phyloP scores from a whole-genome alignment of 2,797 vertebrate genomes.

The Sebastes trivittatus region DNA sequence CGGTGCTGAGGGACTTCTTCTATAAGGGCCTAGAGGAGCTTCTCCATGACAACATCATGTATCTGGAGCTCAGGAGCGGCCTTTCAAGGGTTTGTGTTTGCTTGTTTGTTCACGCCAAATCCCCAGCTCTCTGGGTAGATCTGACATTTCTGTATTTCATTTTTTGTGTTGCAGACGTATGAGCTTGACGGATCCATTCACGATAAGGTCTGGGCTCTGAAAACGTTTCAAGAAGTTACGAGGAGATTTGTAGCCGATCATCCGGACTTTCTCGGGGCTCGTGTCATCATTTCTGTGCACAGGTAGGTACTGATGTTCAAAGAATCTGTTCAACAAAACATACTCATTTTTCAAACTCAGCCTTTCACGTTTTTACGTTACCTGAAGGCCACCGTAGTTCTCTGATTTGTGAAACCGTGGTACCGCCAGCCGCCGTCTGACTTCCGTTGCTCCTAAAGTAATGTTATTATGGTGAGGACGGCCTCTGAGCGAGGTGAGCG shows the following conservation, averaged over 20 bases:
- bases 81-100: slow-evolving; percentile 80
- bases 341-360: not conserved
- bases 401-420: too few species aligned
- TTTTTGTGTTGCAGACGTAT: slow-evolving; percentile 81
- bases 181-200: slow-evolving; percentile 89
- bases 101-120: not conserved
- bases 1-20: slow-evolving; percentile 89
- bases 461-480: fast-evolving
- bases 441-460: too few species aligned
- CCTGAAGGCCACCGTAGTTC: too few species aligned
- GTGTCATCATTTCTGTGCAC: slow-evolving; percentile 85
- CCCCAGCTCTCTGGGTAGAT: not conserved
- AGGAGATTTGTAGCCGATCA: slow-evolving; percentile 80
- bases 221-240: slow-evolving; percentile 83
- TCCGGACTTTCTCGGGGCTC: slow-evolving; percentile 88
- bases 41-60: slow-evolving; percentile 87
- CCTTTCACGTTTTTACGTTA: too few species aligned
- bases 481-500: too few species aligned
- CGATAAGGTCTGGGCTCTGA: slow-evolving; percentile 82
- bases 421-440: too few species aligned
- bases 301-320: slow-evolving; percentile 87
- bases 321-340: not conserved
- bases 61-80: slow-evolving; percentile 88
- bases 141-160: not conserved
- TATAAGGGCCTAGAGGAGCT: slow-evolving; percentile 87